These are phyloP conservation scores for Calonectris borealis DNA, from an alignment of 2,113 vertebrate genomes.

Conservation along the genomic window DNA sequence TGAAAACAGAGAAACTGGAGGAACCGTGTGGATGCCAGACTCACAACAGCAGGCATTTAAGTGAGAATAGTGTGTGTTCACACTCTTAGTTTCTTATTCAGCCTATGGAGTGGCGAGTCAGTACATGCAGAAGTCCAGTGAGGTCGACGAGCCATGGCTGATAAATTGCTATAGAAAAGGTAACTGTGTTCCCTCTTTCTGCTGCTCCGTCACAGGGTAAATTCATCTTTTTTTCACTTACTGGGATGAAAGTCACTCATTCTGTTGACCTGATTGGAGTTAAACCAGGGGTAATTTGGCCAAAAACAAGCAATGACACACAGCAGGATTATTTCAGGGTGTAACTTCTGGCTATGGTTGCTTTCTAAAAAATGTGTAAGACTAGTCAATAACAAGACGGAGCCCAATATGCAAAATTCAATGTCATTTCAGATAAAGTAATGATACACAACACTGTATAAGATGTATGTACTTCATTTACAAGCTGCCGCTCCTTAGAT, in stretches of 20 bases:
- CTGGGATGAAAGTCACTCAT: not conserved
- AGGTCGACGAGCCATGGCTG: not conserved
- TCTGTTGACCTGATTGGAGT: not conserved
- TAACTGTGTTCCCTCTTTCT: not conserved
- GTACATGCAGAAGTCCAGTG: not conserved
- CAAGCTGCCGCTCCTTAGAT: not conserved
- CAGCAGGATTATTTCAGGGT: not conserved
- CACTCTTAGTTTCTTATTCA: not conserved
- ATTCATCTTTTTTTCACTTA: not conserved
- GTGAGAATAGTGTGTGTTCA: not conserved
- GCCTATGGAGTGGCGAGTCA: not conserved
- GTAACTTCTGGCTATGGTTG: not conserved
- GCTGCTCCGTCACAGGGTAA: not conserved
- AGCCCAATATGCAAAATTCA: not conserved
- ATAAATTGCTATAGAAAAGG: not conserved
- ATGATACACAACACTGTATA: not conserved
- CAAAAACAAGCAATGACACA: not conserved
- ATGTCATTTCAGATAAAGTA: not conserved
- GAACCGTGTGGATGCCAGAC: conserved; percentile 7
- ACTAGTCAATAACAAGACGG: not conserved
- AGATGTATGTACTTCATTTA: not conserved
- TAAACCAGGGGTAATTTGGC: not conserved
- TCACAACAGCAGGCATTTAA: not conserved
- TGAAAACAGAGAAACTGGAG: conserved; percentile 54
- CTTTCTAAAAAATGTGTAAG: not conserved